phyloP scores from a whole-genome alignment of 2,797 vertebrate genomes.

The Phoebastria nigripes region DNA sequence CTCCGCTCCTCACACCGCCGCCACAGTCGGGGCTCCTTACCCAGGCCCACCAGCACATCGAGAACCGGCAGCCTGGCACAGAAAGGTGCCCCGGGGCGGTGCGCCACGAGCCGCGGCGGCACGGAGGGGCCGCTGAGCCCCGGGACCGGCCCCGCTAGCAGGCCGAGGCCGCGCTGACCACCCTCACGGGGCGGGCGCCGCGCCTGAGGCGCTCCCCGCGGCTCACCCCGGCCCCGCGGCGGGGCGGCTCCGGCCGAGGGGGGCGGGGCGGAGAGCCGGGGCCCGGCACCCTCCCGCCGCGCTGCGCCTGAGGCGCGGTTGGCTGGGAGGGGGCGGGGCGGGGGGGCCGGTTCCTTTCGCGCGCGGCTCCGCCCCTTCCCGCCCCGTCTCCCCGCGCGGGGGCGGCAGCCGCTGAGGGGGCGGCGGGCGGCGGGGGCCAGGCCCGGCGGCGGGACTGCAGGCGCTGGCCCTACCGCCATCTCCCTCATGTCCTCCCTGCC shows the following conservation, averaged over 20 bases:
- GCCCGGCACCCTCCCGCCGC: too few species aligned
- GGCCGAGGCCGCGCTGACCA: neutral
- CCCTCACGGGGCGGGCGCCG: too few species aligned
- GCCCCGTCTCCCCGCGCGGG: neutral
- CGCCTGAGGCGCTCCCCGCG: neutral
- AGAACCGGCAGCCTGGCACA: neutral
- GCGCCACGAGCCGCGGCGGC: neutral
- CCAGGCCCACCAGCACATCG: neutral
- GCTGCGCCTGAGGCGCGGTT: neutral
- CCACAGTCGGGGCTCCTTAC: neutral
- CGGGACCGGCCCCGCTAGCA: neutral
- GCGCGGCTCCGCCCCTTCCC: neutral
- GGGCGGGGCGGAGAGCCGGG: neutral
- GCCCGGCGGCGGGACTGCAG: too few species aligned
- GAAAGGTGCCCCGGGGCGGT: too few species aligned
- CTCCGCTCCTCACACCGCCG: neutral
- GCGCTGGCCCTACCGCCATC: neutral
- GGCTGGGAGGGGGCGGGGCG: neutral
- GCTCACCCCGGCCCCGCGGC: neutral
- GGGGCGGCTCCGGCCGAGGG: neutral
- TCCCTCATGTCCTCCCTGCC: neutral
- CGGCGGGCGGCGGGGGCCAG: neutral
- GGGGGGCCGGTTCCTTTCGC: too few species aligned
- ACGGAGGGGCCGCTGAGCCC: neutral
- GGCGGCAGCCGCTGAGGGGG: neutral